Percentiles rank a stretch among this genome's conserved stretches.
Evolutionary conservation across 2,113 vertebrate species (phyloP).

Genomic region (Pongo abelii): DNA sequence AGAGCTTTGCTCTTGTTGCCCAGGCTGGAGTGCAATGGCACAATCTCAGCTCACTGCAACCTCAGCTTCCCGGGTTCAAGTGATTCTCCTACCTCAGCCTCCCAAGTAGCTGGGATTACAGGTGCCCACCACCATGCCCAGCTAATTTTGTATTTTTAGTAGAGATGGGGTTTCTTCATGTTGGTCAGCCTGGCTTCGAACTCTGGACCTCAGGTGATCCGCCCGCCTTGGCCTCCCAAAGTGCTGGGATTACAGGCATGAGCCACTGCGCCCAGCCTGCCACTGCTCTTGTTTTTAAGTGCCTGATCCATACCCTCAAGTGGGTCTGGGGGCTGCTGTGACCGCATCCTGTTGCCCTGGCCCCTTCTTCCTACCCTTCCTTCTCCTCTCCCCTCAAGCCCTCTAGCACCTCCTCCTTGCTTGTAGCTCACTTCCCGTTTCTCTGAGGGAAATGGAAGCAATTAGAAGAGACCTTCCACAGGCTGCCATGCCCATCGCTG

Average conservation of each 20-base stretch:
- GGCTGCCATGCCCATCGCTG: accelerated
- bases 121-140: accelerated
- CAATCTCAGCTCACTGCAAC: no score
- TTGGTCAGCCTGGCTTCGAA: no score
- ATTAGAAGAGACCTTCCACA: background rate
- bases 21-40: no score
- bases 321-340: background rate
- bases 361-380: background rate
- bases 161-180: no score
- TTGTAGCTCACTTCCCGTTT: background rate
- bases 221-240: background rate
- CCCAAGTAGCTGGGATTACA: no score
- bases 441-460: background rate
- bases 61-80: no score
- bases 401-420: background rate
- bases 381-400: background rate
- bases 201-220: no score
- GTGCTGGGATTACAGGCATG: background rate
- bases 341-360: background rate
- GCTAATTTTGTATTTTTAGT: no score
- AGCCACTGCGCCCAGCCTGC: accelerated
- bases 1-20: no score
- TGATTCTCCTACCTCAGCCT: no score
- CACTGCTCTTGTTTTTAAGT: background rate
- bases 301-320: background rate